phyloP scores from a whole-genome alignment of 2,797 vertebrate species.

The Aldrovandia affinis region DNA sequence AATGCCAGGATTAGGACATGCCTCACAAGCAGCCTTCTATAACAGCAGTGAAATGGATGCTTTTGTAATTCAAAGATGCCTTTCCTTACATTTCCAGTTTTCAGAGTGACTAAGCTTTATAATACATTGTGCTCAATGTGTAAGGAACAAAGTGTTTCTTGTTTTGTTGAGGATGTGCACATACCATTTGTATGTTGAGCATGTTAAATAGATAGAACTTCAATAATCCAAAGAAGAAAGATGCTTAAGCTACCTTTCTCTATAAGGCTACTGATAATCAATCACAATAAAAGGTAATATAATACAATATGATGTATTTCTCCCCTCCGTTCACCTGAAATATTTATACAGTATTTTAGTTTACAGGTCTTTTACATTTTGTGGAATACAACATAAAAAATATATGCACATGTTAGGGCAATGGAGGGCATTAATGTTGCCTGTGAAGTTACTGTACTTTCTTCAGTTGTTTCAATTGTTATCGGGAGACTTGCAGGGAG shows the following conservation, averaged over 20 bases:
- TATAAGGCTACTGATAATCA: too few relatives aligned
- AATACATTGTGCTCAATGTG: too few relatives aligned
- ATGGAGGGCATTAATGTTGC: neutral
- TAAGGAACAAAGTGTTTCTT: neutral
- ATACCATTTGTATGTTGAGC: too few relatives aligned
- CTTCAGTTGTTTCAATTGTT: neutral
- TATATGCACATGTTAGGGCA: too few relatives aligned
- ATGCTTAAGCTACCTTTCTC: too few relatives aligned
- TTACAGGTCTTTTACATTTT: too few relatives aligned
- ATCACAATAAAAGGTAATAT: neutral
- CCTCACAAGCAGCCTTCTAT: neutral
- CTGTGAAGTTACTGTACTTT: neutral
- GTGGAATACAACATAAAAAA: too few relatives aligned
- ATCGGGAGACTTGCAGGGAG: neutral
- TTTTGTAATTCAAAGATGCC: slow-evolving; percentile 3
- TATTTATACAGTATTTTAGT: too few relatives aligned
- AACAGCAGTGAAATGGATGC: slow-evolving; percentile 26
- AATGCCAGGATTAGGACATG: slow-evolving; percentile 31
- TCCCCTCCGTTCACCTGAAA: too few relatives aligned
- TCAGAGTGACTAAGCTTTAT: neutral
- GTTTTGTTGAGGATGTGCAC: too few relatives aligned
- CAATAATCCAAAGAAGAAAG: too few relatives aligned
- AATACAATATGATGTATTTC: neutral
- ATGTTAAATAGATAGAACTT: too few relatives aligned
- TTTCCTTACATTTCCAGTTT: slow-evolving; percentile 1